Evolutionary conservation across 2,797 vertebrate species (phyloP).

Genomic region (Acridotheres tristis): DNA sequence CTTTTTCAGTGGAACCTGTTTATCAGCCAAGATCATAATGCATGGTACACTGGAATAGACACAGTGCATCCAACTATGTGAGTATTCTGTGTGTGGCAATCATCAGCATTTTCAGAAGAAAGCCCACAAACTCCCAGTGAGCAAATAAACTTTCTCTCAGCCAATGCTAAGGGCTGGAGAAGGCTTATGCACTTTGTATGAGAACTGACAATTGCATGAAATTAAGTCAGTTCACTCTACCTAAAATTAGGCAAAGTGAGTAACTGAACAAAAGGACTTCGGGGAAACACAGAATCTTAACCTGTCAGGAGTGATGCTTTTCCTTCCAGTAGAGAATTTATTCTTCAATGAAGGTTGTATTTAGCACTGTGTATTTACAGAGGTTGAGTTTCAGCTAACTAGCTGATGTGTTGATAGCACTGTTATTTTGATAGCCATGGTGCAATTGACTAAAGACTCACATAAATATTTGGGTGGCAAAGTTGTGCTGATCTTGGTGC

Average conservation of each 20-base stretch:
- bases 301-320: background rate
- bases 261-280: background rate
- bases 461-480: background rate
- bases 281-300: background rate
- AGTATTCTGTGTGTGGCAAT: background rate
- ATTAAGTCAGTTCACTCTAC: background rate
- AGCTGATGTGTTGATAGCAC: background rate
- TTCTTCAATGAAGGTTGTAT: background rate
- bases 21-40: background rate
- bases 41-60: background rate
- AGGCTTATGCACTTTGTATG: background rate
- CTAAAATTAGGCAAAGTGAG: background rate
- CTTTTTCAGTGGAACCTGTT: background rate
- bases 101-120: background rate
- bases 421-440: background rate
- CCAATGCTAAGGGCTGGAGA: background rate
- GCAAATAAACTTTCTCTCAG: background rate
- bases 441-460: background rate
- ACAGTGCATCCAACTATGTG: background rate
- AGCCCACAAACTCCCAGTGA: background rate
- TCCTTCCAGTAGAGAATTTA: background rate
- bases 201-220: background rate
- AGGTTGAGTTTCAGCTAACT: background rate
- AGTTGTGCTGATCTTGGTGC: background rate
- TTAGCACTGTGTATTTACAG: background rate